Percentiles rank a stretch among this genome's conserved stretches.
Conservation (phyloP, 2,113 vertebrate genomes). For the Toxotes chatareus region DNA sequence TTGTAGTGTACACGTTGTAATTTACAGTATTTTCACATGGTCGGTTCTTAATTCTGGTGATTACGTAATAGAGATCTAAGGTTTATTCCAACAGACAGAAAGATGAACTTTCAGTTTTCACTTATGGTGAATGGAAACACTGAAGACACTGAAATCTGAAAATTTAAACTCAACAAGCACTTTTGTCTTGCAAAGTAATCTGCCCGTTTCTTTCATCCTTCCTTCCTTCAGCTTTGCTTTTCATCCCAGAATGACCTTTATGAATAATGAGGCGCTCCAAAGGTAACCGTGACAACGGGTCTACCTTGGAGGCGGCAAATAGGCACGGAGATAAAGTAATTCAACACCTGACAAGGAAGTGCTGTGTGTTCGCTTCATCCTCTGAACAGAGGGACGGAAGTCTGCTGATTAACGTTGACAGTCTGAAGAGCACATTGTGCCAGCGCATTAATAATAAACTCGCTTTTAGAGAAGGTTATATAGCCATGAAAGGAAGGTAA, state of each 20-base stretch:
- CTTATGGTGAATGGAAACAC: neutral
- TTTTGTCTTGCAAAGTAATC: slow-evolving; percentile 37
- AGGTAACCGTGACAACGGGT: slow-evolving; percentile 69
- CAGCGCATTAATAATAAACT: slow-evolving; percentile 78
- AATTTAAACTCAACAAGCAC: slow-evolving; percentile 41
- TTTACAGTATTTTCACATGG: neutral
- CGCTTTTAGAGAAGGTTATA: slow-evolving; percentile 72
- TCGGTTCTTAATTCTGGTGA: neutral
- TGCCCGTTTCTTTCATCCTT: slow-evolving; percentile 20
- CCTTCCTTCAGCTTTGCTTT: slow-evolving; percentile 48
- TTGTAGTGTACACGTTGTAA: too few species aligned
- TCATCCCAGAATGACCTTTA: slow-evolving; percentile 75
- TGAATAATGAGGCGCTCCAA: slow-evolving; percentile 72
- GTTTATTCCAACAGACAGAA: neutral
- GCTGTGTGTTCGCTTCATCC: slow-evolving; percentile 48
- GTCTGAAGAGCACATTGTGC: slow-evolving; percentile 69
- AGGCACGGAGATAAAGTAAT: slow-evolving; percentile 56
- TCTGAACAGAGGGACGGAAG: slow-evolving; percentile 47
- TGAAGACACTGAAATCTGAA: slow-evolving; percentile 2
- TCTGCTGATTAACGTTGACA: slow-evolving; percentile 75
- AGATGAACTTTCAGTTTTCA: slow-evolving; percentile 23
- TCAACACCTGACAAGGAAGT: slow-evolving; percentile 66
- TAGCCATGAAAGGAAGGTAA: slow-evolving; percentile 48
- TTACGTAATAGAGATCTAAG: neutral
- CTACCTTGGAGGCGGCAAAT: slow-evolving; percentile 56